Percentiles rank a stretch among this genome's conserved stretches.
These are phyloP conservation scores for Drosophila peninsularis DNA, from an alignment of 2,888 invertebrate genomes.

Conservation along the genomic window DNA sequence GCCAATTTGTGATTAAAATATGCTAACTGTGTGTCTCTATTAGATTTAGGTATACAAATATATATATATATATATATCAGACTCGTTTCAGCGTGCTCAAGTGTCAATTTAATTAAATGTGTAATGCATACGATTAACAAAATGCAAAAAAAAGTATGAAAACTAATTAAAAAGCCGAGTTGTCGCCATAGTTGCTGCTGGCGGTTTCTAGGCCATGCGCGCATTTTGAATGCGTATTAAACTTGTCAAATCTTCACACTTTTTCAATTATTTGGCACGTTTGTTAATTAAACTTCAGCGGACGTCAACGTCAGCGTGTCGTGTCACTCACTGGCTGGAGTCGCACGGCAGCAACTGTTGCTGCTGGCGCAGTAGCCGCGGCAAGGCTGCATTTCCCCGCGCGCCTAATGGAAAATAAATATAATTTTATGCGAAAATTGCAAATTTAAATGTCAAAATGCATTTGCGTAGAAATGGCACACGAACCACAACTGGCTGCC, in stretches of 20 bases:
- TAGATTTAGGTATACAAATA: conserved; percentile 20
- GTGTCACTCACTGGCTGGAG: conserved; percentile 49
- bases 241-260: conserved; percentile 84
- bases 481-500: conserved; percentile 32
- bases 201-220: conserved; percentile 23
- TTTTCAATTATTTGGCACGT: conserved; percentile 83
- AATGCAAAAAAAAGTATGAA: conserved; percentile 22
- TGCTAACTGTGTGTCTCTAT: conserved; percentile 42
- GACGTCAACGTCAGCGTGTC: conserved; percentile 64
- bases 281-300: conserved; percentile 83
- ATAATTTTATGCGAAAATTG: conserved; percentile 81
- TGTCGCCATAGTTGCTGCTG: conserved; percentile 40
- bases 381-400: conserved; percentile 70
- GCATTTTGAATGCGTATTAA: conserved; percentile 79
- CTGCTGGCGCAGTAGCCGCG: conserved; percentile 16
- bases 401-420: conserved; percentile 56
- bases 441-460: conserved; percentile 81
- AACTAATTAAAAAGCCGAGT: conserved; percentile 67
- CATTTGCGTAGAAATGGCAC: conserved; percentile 72
- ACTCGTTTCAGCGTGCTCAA: conserved; percentile 40
- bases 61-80: not conserved
- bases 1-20: conserved; percentile 47
- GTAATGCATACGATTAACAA: conserved; percentile 54
- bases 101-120: conserved; percentile 69
- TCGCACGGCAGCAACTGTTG: conserved; percentile 20